Conservation (phyloP, 2,113 vertebrate genomes). For the Chaenocephalus aceratus region DNA sequence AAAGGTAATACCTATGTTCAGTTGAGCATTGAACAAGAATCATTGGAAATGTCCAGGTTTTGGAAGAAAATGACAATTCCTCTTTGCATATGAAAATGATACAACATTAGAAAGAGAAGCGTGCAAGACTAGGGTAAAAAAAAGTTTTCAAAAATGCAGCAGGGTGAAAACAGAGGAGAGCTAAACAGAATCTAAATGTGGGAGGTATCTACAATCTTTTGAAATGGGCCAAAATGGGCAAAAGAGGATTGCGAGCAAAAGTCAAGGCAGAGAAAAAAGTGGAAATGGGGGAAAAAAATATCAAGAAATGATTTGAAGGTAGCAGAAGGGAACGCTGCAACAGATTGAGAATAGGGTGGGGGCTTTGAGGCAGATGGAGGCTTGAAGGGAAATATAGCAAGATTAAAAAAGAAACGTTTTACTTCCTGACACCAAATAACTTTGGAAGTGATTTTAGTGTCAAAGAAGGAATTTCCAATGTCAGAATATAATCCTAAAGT, state of each 20-base stretch:
- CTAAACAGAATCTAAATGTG: conserved; percentile 16
- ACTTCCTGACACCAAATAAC: too few species aligned
- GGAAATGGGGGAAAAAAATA: conserved; percentile 8
- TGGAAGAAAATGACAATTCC: neutral
- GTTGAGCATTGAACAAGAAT: neutral
- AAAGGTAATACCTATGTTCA: neutral
- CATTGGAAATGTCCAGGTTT: neutral
- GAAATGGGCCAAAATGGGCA: neutral
- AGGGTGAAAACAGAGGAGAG: neutral
- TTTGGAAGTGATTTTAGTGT: too few species aligned
- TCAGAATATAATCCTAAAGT: too few species aligned
- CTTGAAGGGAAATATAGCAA: conserved; percentile 2
- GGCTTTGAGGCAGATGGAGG: conserved; percentile 2
- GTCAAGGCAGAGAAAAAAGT: conserved; percentile 8
- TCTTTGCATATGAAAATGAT: neutral
- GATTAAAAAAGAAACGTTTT: conserved; percentile 1
- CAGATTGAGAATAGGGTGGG: conserved; percentile 2
- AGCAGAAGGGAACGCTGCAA: neutral
- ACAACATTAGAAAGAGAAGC: neutral
- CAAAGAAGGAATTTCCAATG: too few species aligned
- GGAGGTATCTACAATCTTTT: neutral
- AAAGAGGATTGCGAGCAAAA: conserved; percentile 3
- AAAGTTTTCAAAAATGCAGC: neutral
- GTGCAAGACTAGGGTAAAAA: neutral
- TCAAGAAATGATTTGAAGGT: neutral